Evolutionary conservation across 1,140 invertebrate genomes (phyloP).

Genomic region (Periplaneta americana): DNA sequence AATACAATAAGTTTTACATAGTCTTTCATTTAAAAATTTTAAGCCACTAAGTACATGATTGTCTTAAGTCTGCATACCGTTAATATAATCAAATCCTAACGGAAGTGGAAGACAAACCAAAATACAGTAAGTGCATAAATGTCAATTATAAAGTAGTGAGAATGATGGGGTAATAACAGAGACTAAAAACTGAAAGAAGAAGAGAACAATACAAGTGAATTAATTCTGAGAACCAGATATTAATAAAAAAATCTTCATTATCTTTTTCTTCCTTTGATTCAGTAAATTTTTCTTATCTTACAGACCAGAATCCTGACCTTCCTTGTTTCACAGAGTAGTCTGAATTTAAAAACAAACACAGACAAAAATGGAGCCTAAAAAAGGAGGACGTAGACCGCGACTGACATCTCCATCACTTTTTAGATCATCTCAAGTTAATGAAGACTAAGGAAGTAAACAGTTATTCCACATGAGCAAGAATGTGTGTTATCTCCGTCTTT

Average conservation of each 20-base stretch:
- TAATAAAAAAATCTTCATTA: not conserved
- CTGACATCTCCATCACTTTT: too few relatives aligned
- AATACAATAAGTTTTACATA: too few relatives aligned
- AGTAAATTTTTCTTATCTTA: not conserved
- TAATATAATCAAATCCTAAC: not conserved
- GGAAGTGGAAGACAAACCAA: not conserved
- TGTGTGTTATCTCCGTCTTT: too few relatives aligned
- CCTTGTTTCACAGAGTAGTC: not conserved
- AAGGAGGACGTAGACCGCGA: too few relatives aligned
- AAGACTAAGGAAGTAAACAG: too few relatives aligned
- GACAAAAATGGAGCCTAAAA: not conserved
- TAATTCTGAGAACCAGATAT: not conserved
- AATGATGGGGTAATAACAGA: not conserved
- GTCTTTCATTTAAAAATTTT: too few relatives aligned
- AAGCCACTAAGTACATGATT: too few relatives aligned
- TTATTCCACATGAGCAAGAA: too few relatives aligned
- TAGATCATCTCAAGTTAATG: too few relatives aligned
- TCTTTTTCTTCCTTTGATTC: not conserved
- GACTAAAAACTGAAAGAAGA: not conserved
- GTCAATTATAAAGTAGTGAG: not conserved
- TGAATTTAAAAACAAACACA: not conserved
- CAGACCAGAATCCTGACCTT: not conserved
- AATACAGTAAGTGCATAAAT: too few relatives aligned
- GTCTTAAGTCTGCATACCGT: too few relatives aligned
- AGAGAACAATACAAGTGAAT: not conserved